Conservation (phyloP, 1,140 invertebrate species). For the Drosophila subpulchrella region DNA sequence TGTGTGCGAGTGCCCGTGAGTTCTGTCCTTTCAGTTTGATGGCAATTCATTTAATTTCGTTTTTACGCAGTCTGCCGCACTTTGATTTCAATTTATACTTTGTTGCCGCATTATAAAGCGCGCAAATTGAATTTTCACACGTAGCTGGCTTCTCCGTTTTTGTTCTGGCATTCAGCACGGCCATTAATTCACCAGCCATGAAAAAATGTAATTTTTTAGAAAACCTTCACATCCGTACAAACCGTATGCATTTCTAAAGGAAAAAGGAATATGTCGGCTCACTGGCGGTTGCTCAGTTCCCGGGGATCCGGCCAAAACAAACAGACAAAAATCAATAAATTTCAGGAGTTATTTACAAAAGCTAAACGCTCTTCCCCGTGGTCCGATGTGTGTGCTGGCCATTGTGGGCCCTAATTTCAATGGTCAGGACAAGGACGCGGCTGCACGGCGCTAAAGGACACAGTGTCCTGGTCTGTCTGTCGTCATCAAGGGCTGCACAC, state of each 20-base stretch:
- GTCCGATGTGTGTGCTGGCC: constrained; percentile 8
- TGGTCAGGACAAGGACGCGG: constrained; percentile 34
- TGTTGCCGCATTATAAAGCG: constrained; percentile 35
- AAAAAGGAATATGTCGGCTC: constrained; percentile 5
- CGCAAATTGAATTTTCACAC: constrained; percentile 71
- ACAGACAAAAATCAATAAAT: constrained; percentile 79
- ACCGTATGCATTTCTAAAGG: constrained; percentile 5
- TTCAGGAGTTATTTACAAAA: constrained; percentile 66
- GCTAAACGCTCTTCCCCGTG: constrained; percentile 36
- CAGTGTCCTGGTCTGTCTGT: constrained; percentile 23
- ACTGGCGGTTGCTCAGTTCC: constrained; percentile 23
- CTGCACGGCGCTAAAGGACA: constrained; percentile 13
- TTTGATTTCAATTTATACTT: constrained; percentile 70
- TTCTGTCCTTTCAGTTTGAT: constrained; percentile 34
- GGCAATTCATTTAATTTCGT: constrained; percentile 37
- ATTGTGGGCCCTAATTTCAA: constrained; percentile 29
- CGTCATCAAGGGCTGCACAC: constrained; percentile 41
- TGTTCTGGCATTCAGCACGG: not conserved
- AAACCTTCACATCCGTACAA: constrained; percentile 25
- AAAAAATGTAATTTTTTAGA: constrained; percentile 58
- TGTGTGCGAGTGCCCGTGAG: constrained; percentile 2
- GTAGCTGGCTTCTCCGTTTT: constrained; percentile 10
- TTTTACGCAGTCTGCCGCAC: constrained; percentile 25
- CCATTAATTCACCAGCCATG: constrained; percentile 65
- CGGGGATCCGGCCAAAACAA: constrained; percentile 67